Evolutionary conservation across 1,140 invertebrate species (phyloP), one percentile per base, ranked within the genome.

Genomic region (Palaemon carinicauda): DNA sequence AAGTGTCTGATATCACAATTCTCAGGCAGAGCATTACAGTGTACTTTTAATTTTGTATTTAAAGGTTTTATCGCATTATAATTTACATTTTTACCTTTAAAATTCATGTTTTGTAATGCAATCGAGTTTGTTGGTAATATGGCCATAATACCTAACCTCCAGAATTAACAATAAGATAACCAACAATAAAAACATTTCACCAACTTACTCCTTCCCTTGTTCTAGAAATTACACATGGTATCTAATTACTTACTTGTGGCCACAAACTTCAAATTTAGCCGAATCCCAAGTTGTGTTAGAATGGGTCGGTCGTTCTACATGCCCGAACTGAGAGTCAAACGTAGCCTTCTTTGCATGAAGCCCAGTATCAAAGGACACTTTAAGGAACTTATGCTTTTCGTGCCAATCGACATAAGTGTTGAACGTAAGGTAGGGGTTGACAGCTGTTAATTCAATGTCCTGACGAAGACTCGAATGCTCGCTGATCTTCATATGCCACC

Each of bases 261-360:
- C 92, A 91, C 92, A 94, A 3, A 93, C 93, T 91, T 93, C 93
- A 91, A 91, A 93, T 83, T 91, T 92, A 14, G 93, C 93, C 80
- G 90, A 92, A 88, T 94, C 93, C 93, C 93, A 93, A 19, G 93
- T 93, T 7, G 93, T 94, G 88, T 94, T 94, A 54, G 90, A 91
- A 82, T 93, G 93, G 60, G 92, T 93, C 19, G 92, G 91, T 33
- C 93, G 88, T 82, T 91, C 90, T 4, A 93, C 51, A 87, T 92
- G 91, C 4, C 93, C 93, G 91, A 91, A 93, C 88, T 93, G 93
- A 60, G 92, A 92, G 73, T 93, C 93, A 90, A 92, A 93, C 0
- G 92, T 92, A 10, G 92, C 92, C 21, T 91, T 85, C 7, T 89
- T 87, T 9, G 91, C 88, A 29, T 65, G 14, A 19, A 83, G 29